Base-by-base conservation (phyloP, 2,888 invertebrate species). In the Andrena bicolor region DNA sequence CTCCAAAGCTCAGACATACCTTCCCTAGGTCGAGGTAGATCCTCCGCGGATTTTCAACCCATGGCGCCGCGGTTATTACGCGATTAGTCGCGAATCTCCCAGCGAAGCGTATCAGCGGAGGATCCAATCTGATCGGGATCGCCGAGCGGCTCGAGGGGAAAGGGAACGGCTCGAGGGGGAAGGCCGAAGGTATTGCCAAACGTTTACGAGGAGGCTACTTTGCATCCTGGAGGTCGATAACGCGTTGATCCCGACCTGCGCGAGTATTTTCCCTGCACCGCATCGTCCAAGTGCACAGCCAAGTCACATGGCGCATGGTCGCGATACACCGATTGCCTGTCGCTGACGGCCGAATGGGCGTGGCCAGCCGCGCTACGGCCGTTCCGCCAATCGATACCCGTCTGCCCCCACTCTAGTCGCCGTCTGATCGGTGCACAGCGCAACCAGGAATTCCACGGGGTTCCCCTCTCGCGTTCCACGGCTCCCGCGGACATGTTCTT, bases 361-460 rank as follows among this genome's bases (percentile, higher is more conserved):
- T 88, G 87, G 87, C 82, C 79, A 77, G 32, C 51, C 49, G 49
- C 16, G 8, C 13, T 63, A 88, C 80, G 86, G 76, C 83, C 77
- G 63, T 16, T 77, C 85, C 78, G 64, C 93, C 93, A 94, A 94
- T 93, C 93, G 90, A 92, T 93, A 91, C 80, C 73, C 74, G n/a
- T 51, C 61, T 35, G 65, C 83, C 92, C 93, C 93, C 91, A 84
- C 93, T 86, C 8, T 16, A 6, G 30, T 28, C 16, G 23, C 26
- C 58, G 53, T 56, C 16, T 56, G 76, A 28, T 26, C 77, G 58
- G 60, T 78, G 80, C 78, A 80, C 65, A 75, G 76, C 56, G 69
- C 70, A 53, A 64, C 58, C 20, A 58, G 82, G 77, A 82, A 84
- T 87, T 76, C 84, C 1, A 56, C 28, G 41, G 64, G 69, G 48